Evolutionary conservation across 2,888 invertebrate species (phyloP).

Genomic region (Empis livida): DNA sequence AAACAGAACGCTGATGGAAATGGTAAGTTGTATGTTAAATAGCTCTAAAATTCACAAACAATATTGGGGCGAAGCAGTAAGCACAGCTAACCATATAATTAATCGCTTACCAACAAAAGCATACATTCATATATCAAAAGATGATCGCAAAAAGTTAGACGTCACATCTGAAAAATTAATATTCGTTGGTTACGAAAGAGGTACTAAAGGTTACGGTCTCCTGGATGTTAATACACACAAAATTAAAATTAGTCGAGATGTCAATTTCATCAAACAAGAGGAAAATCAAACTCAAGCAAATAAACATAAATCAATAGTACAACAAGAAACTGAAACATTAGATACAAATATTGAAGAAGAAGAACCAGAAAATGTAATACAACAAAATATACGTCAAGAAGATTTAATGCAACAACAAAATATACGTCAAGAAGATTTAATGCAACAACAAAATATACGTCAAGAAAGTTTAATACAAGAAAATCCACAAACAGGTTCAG

Average conservation of each 20-base stretch:
- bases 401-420: background rate
- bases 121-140: conserved; percentile 7
- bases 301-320: background rate
- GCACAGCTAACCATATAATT: conserved; percentile 1
- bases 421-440: background rate
- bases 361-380: background rate
- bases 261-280: background rate
- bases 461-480: background rate
- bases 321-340: background rate
- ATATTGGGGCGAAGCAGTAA: conserved; percentile 5
- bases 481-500: background rate
- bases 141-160: conserved; percentile 11
- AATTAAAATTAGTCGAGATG: conserved; percentile 9
- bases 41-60: background rate
- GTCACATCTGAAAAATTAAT: conserved; percentile 5
- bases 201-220: conserved; percentile 10
- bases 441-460: background rate
- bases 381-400: background rate
- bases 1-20: conserved; percentile 13
- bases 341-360: background rate
- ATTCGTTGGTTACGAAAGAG: conserved; percentile 9
- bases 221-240: conserved; percentile 2
- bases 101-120: conserved; percentile 1
- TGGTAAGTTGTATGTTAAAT: conserved; percentile 16
- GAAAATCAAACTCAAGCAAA: background rate